Evolutionary conservation across 2,113 vertebrate species (phyloP).

Genomic region (Phaethon lepturus): DNA sequence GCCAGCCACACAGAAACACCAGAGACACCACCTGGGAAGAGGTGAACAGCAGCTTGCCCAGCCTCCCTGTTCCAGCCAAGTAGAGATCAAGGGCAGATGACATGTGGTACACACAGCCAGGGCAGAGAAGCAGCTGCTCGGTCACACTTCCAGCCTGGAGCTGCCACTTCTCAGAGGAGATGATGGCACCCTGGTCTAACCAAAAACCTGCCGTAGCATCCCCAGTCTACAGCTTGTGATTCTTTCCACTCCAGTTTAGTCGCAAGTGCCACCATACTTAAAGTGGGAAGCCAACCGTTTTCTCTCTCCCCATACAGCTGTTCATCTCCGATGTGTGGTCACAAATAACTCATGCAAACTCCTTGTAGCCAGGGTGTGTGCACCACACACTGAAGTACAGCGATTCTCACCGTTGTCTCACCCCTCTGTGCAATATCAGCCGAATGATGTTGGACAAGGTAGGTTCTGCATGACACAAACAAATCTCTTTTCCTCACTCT

Average conservation of each 20-base stretch:
- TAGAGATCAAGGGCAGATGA: not conserved
- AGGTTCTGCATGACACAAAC: not conserved
- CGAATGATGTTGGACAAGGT: accelerated
- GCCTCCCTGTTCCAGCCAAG: not conserved
- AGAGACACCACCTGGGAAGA: not conserved
- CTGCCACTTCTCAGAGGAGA: not conserved
- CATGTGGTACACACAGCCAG: accelerated
- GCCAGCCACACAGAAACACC: not conserved
- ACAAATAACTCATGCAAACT: not conserved
- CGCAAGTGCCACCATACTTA: not conserved
- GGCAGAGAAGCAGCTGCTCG: not conserved
- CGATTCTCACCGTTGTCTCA: not conserved
- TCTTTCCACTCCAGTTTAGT: not conserved
- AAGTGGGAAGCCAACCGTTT: not conserved
- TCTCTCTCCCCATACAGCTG: not conserved
- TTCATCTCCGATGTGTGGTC: not conserved
- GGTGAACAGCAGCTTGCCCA: not conserved
- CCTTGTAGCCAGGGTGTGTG: not conserved
- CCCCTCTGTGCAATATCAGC: not conserved
- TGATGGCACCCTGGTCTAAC: not conserved
- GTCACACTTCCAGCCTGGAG: not conserved
- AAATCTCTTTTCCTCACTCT: not conserved
- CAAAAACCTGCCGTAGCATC: not conserved
- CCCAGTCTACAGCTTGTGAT: not conserved
- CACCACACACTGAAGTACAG: not conserved